phyloP scores from a whole-genome alignment of 2,888 invertebrate genomes.

The Drosophila affinis region DNA sequence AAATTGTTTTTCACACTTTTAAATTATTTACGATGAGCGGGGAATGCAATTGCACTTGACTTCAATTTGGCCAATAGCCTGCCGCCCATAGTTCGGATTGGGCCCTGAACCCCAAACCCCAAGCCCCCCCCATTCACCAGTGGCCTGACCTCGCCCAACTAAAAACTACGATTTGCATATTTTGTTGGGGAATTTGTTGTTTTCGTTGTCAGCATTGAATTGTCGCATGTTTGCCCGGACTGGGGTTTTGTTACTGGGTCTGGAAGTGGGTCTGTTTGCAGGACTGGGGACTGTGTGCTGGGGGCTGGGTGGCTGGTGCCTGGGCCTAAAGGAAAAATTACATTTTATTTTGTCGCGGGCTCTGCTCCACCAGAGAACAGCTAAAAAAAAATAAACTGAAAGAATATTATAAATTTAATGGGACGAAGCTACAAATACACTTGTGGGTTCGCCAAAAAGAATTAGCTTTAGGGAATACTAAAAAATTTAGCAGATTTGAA shows the following conservation, averaged over 20 bases:
- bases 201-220: conserved; percentile 51
- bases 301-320: conserved; percentile 1
- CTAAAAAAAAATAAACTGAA: not conserved
- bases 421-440: not conserved
- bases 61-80: conserved; percentile 57
- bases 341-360: conserved; percentile 40
- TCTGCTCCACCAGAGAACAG: not conserved
- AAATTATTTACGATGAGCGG: conserved; percentile 45
- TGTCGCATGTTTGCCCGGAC: conserved; percentile 58
- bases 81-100: not conserved
- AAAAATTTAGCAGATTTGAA: no score
- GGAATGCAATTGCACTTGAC: conserved; percentile 70
- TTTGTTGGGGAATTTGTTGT: conserved; percentile 27
- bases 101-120: not conserved
- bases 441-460: not conserved
- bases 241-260: conserved; percentile 28
- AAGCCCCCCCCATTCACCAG: not conserved
- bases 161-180: conserved; percentile 46
- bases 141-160: conserved; percentile 37
- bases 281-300: conserved; percentile 5
- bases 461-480: no score
- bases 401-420: not conserved
- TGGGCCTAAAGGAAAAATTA: conserved; percentile 45
- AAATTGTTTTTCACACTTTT: conserved; percentile 34
- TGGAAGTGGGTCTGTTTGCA: not conserved